Conservation (phyloP, 2,888 invertebrate genomes). For the Drosophila koepferae region DNA sequence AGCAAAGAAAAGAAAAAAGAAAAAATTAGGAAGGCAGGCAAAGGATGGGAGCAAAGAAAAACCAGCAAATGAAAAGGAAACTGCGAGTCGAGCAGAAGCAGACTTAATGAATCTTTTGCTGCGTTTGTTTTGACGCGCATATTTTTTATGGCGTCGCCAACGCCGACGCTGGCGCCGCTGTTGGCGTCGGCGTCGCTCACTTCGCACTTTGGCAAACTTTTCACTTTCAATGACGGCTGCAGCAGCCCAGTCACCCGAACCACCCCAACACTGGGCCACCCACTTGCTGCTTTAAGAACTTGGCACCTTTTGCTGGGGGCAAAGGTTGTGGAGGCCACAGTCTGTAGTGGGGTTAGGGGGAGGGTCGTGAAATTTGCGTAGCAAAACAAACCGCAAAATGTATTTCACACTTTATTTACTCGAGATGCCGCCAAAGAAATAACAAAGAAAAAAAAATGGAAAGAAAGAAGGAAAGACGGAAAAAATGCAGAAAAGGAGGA, state of each 20-base stretch:
- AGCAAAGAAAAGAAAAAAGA: neutral
- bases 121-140: conserved; percentile 72
- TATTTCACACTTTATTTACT: conserved; percentile 49
- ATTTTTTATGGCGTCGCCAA: conserved; percentile 48
- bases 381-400: conserved; percentile 75
- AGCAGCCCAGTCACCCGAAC: neutral
- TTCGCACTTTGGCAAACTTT: conserved; percentile 76
- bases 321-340: neutral
- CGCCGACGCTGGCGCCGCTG: conserved; percentile 26
- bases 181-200: conserved; percentile 32
- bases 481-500: neutral
- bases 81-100: conserved; percentile 10
- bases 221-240: conserved; percentile 64
- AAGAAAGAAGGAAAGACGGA: neutral
- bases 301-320: conserved; percentile 64
- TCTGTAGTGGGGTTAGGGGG: neutral
- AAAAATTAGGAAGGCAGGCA: neutral
- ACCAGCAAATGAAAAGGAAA: conserved; percentile 18
- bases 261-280: neutral
- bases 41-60: conserved; percentile 4
- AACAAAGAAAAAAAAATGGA: neutral
- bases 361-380: conserved; percentile 60
- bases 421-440: conserved; percentile 11
- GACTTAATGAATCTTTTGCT: conserved; percentile 70
- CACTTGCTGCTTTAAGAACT: conserved; percentile 43